Base-by-base conservation (phyloP, 2,797 vertebrate species). In the Enteromius fasciolatus region DNA sequence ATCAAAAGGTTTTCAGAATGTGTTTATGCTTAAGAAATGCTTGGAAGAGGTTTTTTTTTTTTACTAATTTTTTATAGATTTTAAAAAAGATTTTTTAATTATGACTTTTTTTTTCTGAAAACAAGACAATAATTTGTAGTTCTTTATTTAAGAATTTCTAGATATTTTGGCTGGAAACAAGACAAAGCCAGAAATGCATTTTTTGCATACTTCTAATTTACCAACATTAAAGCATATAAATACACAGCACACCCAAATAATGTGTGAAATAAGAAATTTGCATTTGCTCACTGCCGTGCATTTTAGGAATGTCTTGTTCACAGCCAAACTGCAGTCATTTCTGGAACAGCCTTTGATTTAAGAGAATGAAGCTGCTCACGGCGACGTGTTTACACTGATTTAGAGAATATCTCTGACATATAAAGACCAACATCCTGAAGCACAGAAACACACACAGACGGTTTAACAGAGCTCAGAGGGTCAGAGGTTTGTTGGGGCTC, bases 391-490 rank as follows among this genome's bases (percentile, higher is more conserved):
- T 11, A 50, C 44, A 31, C 44, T 31, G 44, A 72, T 72, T 72
- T 72, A 18, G 8, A 54, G 18, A 2, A 54, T 23, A 20, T 54
- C 48, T 36, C 48, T 33, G 72, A 33, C 33, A 39, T 23, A 75
- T 75, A 3, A 75, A 57, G 20, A 50, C 17, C 69, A 33, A 50
- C 46, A 50, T 20, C 9, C 69, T 12, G 28, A 48, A 74, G 31
- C 4, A 7, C 31, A 54, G 50, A 39, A 8, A 17, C 36, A 28
- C 74, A 76, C 54, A 63, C 36, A 20, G 33, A 28, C 1, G 7
- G 7, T 39, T 39, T 18, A 44, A 61, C 74, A 28, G 52, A 74
- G 20, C 70, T n/a, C 54, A 76, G 54, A 23, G 54, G 74, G 74
- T 76, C 74, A 76, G 3, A 12, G 39, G 74, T 20, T 63, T 46